Conservation (phyloP, 2,797 vertebrate species). For the Acanthornis magna region DNA sequence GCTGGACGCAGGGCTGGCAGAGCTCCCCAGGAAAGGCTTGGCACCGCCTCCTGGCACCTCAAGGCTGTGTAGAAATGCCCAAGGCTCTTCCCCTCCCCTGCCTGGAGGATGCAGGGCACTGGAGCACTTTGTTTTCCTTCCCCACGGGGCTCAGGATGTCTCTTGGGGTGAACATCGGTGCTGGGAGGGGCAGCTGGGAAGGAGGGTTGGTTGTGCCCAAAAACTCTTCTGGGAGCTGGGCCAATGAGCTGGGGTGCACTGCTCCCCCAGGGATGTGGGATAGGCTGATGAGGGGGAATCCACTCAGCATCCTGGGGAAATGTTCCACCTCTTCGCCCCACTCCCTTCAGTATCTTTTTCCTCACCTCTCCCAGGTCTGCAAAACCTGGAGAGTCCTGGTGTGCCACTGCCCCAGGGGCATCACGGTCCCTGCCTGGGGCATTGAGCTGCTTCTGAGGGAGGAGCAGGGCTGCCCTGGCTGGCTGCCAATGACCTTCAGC, state of each 20-base stretch:
- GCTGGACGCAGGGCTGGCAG: not conserved
- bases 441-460: not conserved
- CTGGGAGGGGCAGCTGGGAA: not conserved
- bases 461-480: no score
- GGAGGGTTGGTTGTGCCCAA: not conserved
- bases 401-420: not conserved
- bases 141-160: not conserved
- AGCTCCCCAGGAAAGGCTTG: not conserved
- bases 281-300: no score
- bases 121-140: not conserved
- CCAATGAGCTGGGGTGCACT: accelerated
- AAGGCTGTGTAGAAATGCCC: not conserved
- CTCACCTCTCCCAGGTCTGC: not conserved
- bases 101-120: not conserved
- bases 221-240: not conserved
- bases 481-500: not conserved
- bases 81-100: not conserved
- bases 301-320: not conserved
- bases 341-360: not conserved
- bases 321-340: no score
- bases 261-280: not conserved
- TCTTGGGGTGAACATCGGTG: not conserved
- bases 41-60: not conserved
- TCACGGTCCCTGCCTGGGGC: not conserved
- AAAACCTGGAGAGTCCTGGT: not conserved